Conservation (phyloP, 2,888 invertebrate species). For the Bedellia somnulentella region DNA sequence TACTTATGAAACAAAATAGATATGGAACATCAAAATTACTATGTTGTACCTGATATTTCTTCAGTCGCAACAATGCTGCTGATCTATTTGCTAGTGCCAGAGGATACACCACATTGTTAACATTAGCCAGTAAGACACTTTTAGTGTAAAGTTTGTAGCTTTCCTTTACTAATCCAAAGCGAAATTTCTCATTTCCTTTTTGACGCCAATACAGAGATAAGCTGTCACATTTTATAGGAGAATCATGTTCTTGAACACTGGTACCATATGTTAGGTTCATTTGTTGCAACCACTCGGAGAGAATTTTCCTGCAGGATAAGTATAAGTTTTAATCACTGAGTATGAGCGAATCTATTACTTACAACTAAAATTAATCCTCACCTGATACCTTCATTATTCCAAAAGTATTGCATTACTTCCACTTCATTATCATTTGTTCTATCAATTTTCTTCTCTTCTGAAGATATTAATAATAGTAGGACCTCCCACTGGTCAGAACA, state of each 20-base stretch:
- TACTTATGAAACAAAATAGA: too few species aligned
- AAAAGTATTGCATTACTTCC: constrained; percentile 41
- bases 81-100: constrained; percentile 71
- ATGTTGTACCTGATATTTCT: constrained; percentile 56
- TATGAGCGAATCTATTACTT: too few species aligned
- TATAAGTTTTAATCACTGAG: neutral
- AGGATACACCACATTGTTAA: constrained; percentile 56
- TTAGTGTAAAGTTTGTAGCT: constrained; percentile 64
- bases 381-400: constrained; percentile 37
- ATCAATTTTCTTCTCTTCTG: constrained; percentile 46
- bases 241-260: constrained; percentile 23
- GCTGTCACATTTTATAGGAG: constrained; percentile 33
- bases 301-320: constrained; percentile 14
- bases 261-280: constrained; percentile 30
- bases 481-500: constrained; percentile 47
- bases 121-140: constrained; percentile 62
- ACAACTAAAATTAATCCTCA: too few species aligned
- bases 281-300: constrained; percentile 35
- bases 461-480: constrained; percentile 33
- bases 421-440: constrained; percentile 33
- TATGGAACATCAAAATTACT: too few species aligned
- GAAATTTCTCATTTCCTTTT: constrained; percentile 63
- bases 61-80: constrained; percentile 63
- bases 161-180: constrained; percentile 43
- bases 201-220: constrained; percentile 39